phyloP scores from a whole-genome alignment of 2,113 vertebrate species.

The Amblyornis subalaris region DNA sequence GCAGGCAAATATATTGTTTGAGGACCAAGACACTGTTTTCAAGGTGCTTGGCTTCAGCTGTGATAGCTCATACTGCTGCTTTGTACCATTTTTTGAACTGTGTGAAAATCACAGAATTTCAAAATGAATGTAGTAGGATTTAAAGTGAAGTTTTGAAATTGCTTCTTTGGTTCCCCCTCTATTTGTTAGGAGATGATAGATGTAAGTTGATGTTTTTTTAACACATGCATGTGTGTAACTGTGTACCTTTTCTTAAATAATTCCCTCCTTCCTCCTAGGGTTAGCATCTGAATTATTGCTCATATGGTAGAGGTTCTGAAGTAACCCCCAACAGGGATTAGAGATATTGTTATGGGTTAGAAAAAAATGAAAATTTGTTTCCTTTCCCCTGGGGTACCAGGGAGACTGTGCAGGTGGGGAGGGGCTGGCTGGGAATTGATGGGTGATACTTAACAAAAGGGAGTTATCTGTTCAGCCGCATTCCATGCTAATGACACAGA shows the following conservation, averaged over 20 bases:
- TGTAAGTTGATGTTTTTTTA: background rate
- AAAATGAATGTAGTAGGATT: background rate
- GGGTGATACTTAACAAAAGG: no score
- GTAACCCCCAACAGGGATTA: background rate
- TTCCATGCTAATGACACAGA: no score
- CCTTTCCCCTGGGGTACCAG: no score
- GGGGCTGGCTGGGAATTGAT: no score
- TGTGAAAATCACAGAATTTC: background rate
- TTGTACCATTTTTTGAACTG: background rate
- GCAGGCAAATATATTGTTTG: background rate
- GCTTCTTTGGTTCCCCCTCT: background rate
- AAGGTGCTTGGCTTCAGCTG: background rate
- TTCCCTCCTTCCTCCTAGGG: background rate
- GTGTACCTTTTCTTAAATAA: background rate
- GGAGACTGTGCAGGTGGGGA: no score
- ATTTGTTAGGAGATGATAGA: background rate
- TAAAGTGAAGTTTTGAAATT: background rate
- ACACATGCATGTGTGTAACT: background rate
- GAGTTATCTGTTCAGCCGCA: no score
- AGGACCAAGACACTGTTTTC: background rate
- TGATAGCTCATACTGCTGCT: background rate
- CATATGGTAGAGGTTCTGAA: background rate
- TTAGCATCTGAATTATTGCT: background rate
- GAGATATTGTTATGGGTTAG: no score
- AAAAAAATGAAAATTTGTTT: no score